Evolutionary conservation across 2,113 vertebrate species (phyloP).

Genomic region (Daphoenositta chrysoptera): DNA sequence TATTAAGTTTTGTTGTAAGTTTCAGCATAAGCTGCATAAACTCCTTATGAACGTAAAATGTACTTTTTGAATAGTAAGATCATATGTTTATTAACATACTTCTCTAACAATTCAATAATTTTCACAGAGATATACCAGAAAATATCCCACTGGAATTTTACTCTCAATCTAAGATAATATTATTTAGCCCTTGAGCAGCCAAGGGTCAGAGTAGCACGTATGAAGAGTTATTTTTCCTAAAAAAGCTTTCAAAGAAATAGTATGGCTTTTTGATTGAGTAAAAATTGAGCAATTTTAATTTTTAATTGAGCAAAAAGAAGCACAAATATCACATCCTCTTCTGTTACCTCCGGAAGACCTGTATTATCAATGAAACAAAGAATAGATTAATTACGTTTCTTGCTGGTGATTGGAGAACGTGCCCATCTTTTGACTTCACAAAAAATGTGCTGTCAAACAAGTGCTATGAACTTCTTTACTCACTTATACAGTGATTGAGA

Average conservation of each 20-base stretch:
- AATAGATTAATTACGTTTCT: not conserved
- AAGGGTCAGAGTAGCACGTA: not conserved
- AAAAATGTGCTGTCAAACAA: not conserved
- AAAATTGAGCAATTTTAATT: too few species aligned
- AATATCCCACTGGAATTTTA: not conserved
- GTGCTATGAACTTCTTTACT: not conserved
- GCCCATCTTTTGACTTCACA: not conserved
- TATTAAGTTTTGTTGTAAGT: not conserved
- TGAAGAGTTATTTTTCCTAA: not conserved
- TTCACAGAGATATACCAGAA: constrained; percentile 1
- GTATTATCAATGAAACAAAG: not conserved
- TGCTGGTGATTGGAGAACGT: not conserved
- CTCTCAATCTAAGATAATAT: not conserved
- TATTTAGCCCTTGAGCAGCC: not conserved
- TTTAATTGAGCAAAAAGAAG: not conserved
- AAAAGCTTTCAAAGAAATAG: not conserved
- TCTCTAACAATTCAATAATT: not conserved
- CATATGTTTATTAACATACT: not conserved
- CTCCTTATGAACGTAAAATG: not conserved
- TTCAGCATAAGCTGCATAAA: not conserved
- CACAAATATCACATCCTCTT: not conserved
- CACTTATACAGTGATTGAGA: not conserved
- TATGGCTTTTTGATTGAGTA: not conserved
- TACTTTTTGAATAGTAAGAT: not conserved
- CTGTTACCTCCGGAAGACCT: not conserved